Evolutionary conservation across 2,113 vertebrate species (phyloP), one percentile per base, ranked within the genome.

Genomic region (Trichomycterus rosablanca): DNA sequence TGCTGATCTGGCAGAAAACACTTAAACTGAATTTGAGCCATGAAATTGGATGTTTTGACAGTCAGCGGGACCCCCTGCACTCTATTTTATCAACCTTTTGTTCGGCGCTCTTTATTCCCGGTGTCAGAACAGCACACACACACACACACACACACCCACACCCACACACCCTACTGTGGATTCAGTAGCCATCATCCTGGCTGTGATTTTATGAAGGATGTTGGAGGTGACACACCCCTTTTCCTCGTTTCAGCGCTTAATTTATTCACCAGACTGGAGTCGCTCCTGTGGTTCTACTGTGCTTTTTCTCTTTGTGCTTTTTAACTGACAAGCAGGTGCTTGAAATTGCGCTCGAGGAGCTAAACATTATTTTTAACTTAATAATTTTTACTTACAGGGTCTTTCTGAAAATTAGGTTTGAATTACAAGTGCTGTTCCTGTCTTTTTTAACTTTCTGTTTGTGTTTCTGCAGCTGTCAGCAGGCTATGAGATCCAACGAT

Each of bases 11-110:
- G 69, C 69, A 68, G 32, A 69, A 72, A 65, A 28, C 11, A 48
- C 65, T 53, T 40, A 19, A 35, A 48, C 60, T 52, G 30, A 56
- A 67, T 67, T 72, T 63, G 43, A 53, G 70, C 64, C 67, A 61
- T 68, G 65, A 72, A 68, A 72, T 68, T 72, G 70, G 23, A 56
- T 72, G 64, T 67, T 70, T 63, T 70, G 63, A 70, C 67, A 63
- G 53, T 24, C 18, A 40, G 48, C 11, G 46, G 55, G 64, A 72
- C 70, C 70, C 66, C 70, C 65, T 59, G 70, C 65, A 58, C 65
- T 54, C 64, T 23, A 48, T 63, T 68, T 62, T 53, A 63, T 44
- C 58, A 57, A 28, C 54, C 63, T 72, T 71, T 69, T 73, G 67
- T 74, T 67, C 55, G 14, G 34, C 44, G 32, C 49, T 40, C 32